These are phyloP conservation scores for Phyllotis vaccarum DNA, from an alignment of 2,797 vertebrate genomes.

Conservation along the genomic window DNA sequence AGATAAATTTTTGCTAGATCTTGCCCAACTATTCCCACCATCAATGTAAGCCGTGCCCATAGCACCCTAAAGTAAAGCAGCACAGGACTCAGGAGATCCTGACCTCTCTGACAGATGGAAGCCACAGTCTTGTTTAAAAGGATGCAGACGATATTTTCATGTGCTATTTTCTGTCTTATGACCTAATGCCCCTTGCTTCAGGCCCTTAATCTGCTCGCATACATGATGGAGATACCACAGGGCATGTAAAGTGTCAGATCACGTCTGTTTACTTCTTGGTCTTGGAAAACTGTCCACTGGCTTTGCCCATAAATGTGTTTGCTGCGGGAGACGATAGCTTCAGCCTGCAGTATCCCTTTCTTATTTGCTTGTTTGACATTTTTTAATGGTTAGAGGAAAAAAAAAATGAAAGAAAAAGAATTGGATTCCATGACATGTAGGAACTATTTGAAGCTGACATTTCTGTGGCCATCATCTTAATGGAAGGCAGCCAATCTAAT, in stretches of 20 bases:
- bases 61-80: not conserved
- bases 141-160: not conserved
- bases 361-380: not conserved
- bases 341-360: not conserved
- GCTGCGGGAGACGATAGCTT: not conserved
- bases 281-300: not conserved
- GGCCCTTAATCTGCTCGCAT: not conserved
- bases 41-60: not conserved
- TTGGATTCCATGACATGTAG: not conserved
- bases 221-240: not conserved
- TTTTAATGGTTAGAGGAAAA: not conserved
- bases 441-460: not conserved
- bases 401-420: not conserved
- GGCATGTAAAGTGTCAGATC: not conserved
- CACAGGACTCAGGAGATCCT: not conserved
- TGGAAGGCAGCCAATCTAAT: not conserved
- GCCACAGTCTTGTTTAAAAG: not conserved
- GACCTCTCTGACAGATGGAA: not conserved
- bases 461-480: not conserved
- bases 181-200: not conserved
- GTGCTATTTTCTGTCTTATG: not conserved
- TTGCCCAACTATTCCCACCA: not conserved
- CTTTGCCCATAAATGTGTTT: not conserved
- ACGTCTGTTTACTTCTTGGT: too few relatives aligned
- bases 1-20: not conserved